Evolutionary conservation across 2,113 vertebrate genomes (phyloP).

Genomic region (Balaeniceps rex): DNA sequence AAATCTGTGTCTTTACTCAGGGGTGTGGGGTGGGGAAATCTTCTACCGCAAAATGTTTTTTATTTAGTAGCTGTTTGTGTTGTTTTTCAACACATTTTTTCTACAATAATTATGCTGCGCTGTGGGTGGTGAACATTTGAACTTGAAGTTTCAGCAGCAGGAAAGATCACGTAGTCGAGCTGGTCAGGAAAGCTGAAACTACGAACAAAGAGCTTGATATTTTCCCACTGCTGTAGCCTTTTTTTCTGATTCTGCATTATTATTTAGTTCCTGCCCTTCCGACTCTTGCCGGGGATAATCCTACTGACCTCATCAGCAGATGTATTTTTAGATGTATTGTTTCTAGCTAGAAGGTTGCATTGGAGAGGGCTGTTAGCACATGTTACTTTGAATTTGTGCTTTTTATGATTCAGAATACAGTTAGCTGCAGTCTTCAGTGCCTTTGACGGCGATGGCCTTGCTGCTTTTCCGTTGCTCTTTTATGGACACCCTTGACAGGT

Average conservation of each 20-base stretch:
- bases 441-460: not conserved
- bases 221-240: not conserved
- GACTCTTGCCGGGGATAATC: not conserved
- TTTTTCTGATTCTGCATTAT: not conserved
- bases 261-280: conserved; percentile 17
- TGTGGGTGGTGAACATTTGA: not conserved
- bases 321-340: conserved; percentile 59
- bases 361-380: not conserved
- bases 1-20: not conserved
- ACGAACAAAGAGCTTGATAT: not conserved
- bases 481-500: not conserved
- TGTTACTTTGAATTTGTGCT: not conserved
- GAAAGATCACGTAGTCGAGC: not conserved
- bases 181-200: conserved; percentile 4
- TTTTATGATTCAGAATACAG: not conserved
- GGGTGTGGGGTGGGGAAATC: not conserved
- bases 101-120: not conserved
- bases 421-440: not conserved
- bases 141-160: not conserved
- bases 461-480: not conserved
- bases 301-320: conserved; percentile 42
- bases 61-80: not conserved
- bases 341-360: not conserved
- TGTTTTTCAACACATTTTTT: not conserved
- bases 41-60: not conserved